A percentile compares a stretch with the other conserved stretches of the same genome.
Evolutionary conservation across 2,113 vertebrate genomes (phyloP).

Genomic region (Eulemur macaco): DNA sequence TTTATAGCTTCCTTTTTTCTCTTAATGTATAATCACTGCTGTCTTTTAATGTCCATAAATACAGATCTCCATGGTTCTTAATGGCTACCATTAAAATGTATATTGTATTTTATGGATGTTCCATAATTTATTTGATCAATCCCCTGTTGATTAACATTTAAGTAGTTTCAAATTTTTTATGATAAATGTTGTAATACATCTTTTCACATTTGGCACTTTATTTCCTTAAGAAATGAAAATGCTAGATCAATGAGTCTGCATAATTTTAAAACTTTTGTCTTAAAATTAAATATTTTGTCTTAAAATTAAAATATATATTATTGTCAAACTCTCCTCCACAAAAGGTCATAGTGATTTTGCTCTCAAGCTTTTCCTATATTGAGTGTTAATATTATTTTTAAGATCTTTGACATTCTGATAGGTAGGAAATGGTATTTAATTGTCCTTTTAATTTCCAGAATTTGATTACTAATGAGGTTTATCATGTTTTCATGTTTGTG

Average conservation of each 20-base stretch:
- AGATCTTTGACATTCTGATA: slow-evolving; percentile 1
- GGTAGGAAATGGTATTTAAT: background rate
- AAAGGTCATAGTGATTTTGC: slow-evolving; percentile 12
- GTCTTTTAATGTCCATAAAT: background rate
- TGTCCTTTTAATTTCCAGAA: slow-evolving; percentile 22
- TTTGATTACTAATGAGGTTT: slow-evolving; percentile 8
- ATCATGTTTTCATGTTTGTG: background rate
- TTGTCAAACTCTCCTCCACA: background rate
- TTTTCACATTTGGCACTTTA: background rate
- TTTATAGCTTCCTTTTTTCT: slow-evolving; percentile 9
- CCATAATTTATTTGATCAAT: slow-evolving; percentile 25
- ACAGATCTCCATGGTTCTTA: background rate
- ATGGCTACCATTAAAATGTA: background rate
- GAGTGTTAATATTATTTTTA: background rate
- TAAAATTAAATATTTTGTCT: background rate
- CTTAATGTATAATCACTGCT: background rate
- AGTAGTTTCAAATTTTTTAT: slow-evolving; percentile 7
- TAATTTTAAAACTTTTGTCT: background rate
- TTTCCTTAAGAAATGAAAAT: slow-evolving; percentile 41
- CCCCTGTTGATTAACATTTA: background rate
- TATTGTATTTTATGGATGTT: slow-evolving; percentile 20
- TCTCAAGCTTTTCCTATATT: background rate
- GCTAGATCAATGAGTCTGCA: background rate
- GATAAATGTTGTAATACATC: background rate
- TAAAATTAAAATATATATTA: background rate